Evolutionary conservation across 2,113 vertebrate species (phyloP), one percentile per base, ranked within the genome.

Genomic region (Collichthys lucidus): DNA sequence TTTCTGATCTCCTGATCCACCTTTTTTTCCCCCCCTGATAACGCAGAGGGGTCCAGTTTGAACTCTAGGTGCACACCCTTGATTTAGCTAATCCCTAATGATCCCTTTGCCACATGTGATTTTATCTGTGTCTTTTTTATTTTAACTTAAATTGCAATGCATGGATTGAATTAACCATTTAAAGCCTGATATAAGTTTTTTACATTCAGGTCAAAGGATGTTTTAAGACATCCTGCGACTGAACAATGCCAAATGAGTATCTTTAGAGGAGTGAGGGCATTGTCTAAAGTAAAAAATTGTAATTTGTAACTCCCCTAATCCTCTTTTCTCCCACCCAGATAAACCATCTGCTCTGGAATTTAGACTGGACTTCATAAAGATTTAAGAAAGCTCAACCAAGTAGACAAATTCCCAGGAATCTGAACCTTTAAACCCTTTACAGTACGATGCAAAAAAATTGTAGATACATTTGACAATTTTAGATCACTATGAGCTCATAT

Each of bases 261-360:
- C 73, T 77, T 52, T 10, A 2, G 20, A 9, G 53, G 53, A 59
- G 29, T 78, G 22, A 19, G 53, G 61, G 19, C 59, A 61, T 68
- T 74, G 73, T 87, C 57, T 65, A 17, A 85, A 79, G 71, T 22
- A 74, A 79, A 90, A 90, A 89, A 72, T 70, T 65, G 26, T 75
- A 1, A 86, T 86, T 85, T 83, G 79, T 75, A 70, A 35, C 74
- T 74, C 55, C 20, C 3, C 20, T 93, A 92, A 93, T 90, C 90
- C 90, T 89, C 89, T 86, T 91, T 86, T 59, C 79, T 88, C 62
- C 85, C 61, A 69, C 66, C 62, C 85, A 83, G 85, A 92, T 92
- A 85, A 90, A 88, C 90, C 91, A 94, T 93, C 93, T 94, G 93
- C 66, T 84, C 72, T 84, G 83, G 72, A 92, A 90, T 92, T 92